Percentiles rank a stretch among this genome's conserved stretches.
phyloP scores from a whole-genome alignment of 2,797 vertebrate genomes.

The Thalassophryne amazonica region DNA sequence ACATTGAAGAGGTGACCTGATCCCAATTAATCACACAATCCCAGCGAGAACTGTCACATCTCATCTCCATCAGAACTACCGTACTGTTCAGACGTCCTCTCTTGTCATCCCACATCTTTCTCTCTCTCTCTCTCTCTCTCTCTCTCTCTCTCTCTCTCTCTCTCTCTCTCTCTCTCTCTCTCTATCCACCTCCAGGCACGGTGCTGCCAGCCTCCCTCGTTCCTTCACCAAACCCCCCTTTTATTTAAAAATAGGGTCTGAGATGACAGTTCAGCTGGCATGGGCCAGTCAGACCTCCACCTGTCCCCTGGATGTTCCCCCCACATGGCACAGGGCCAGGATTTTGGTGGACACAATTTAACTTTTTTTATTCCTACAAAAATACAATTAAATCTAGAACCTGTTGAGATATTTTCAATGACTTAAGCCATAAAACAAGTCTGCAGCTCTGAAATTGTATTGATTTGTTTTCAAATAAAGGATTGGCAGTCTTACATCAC shows the following conservation, averaged over 20 bases:
- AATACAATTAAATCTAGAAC: too few species aligned
- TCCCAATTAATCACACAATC: constrained; percentile 96
- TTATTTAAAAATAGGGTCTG: constrained; percentile 56
- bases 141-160: not conserved
- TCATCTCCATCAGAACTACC: constrained; percentile 84
- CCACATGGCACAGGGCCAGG: constrained; percentile 67
- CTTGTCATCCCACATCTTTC: constrained; percentile 74
- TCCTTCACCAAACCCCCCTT: constrained; percentile 20
- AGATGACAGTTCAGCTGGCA: constrained; percentile 75
- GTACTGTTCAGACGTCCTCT: constrained; percentile 68
- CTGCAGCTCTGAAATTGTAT: too few species aligned
- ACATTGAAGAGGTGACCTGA: constrained; percentile 87
- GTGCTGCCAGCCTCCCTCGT: constrained; percentile 21
- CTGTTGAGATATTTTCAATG: too few species aligned
- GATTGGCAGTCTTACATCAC: too few species aligned
- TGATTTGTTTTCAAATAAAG: too few species aligned
- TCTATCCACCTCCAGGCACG: constrained; percentile 18
- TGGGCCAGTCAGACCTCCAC: constrained; percentile 64
- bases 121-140: constrained; percentile 38
- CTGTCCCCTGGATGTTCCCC: constrained; percentile 65
- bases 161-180: constrained; percentile 21
- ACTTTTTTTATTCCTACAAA: constrained; percentile 66
- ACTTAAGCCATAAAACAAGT: too few species aligned
- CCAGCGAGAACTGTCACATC: constrained; percentile 90
- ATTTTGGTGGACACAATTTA: constrained; percentile 40